phyloP scores from a whole-genome alignment of 2,113 vertebrate species.

The Hoplias malabaricus region DNA sequence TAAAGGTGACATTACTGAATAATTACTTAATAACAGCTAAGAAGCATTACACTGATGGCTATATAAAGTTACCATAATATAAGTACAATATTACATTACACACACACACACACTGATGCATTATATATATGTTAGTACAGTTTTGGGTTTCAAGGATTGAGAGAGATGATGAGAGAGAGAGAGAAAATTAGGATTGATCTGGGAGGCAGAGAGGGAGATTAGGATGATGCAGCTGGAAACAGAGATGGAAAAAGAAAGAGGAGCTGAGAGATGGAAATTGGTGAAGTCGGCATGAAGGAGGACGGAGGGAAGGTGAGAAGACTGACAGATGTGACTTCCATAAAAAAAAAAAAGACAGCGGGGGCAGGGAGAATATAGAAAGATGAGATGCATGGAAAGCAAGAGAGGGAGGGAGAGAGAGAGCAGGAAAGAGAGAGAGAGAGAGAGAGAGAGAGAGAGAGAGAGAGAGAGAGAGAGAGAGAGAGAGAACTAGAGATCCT shows the following conservation, averaged over 20 bases:
- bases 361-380: not conserved
- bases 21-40: no score
- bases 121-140: no score
- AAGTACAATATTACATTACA: no score
- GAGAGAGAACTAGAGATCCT: no score
- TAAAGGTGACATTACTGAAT: no score
- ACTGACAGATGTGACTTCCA: constrained; percentile 36
- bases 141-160: no score
- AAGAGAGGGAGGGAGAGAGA: not conserved
- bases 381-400: not conserved
- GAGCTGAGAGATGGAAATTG: constrained; percentile 7
- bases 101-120: no score
- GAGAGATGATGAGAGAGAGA: constrained; percentile 28
- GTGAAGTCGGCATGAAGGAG: constrained; percentile 43
- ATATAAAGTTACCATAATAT: no score
- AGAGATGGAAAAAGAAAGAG: constrained; percentile 59
- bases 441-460: not conserved
- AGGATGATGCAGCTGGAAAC: constrained; percentile 56
- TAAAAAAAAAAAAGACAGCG: not conserved
- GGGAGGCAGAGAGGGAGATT: constrained; percentile 64
- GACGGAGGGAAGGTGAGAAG: constrained; percentile 23
- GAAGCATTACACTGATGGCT: no score
- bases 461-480: not conserved
- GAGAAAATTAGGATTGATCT: not conserved
- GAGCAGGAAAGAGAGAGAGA: not conserved